Base-by-base conservation (phyloP, 2,888 invertebrate genomes). In the Cosmia trapezina region DNA sequence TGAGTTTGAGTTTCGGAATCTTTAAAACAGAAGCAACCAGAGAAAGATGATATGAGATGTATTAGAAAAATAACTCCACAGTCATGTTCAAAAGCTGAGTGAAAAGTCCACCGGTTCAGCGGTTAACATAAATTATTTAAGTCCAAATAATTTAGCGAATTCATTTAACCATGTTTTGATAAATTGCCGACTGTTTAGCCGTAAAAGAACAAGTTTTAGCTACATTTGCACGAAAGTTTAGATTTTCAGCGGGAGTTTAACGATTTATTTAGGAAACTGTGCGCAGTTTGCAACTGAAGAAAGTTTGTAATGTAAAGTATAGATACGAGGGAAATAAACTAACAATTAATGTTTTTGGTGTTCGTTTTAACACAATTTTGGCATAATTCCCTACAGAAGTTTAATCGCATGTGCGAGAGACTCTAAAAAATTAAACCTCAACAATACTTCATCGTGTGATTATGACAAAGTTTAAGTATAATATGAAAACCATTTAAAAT, bases 241-340 rank as follows among this genome's bases (percentile, higher is more conserved):
- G 60, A 70, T 60, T 79, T 70, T 83, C 69, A 83, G 69, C 47
- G 17, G 2, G 70, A 83, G 83, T 81, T 83, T 59, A 70, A 43
- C 63, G 49, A 81, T 81, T 73, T 79, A 83, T 81, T 83, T 64
- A 78, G 73, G 79, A 74, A 78, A 83, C 59, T 83, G 80, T 70
- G 49, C 56, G 66, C 64, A 70, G 74, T 83, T 79, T 57, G 70
- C 45, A 66, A 73, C 80, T 57, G 67, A 64, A 81, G 41, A 68
- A 68, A 73, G 70, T 65, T 73, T 56, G 45, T 37, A 70, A 61
- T n/a, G 56, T 77, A 54, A 81, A 81, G 78, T 68, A 80, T 82
- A 54, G 79, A 65, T 80, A 54, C 73, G 57, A 47, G 33, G 6
- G 14, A n/a, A n/a, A 1, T 6, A 51, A 59, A 19, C 4, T 22